A percentile compares a stretch with the other conserved stretches of the same genome.
Evolutionary conservation across 2,797 vertebrate genomes (phyloP).

Genomic region (Xiphorhynchus erythropygius): DNA sequence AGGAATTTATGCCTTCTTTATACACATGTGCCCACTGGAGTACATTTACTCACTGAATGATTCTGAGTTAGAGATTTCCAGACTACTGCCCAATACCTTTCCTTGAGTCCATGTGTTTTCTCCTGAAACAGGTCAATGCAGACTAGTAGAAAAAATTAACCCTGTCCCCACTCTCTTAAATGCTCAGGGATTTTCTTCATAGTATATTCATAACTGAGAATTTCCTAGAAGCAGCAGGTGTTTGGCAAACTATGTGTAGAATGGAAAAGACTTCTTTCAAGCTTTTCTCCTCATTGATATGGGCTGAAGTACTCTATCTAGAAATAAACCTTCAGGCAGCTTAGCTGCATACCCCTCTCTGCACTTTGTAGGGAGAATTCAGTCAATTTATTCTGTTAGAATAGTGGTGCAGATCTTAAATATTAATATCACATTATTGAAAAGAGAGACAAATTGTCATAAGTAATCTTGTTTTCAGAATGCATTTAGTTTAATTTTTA

Average conservation of each 20-base stretch:
- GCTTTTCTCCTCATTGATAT: background rate
- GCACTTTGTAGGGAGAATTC: background rate
- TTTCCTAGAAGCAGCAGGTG: background rate
- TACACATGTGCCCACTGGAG: background rate
- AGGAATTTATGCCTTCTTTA: background rate
- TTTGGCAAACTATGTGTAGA: background rate
- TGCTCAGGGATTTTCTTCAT: background rate
- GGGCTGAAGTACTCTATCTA: background rate
- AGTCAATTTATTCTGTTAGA: background rate
- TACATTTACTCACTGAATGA: background rate
- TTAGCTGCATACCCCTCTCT: background rate
- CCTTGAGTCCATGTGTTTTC: background rate
- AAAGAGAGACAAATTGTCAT: background rate
- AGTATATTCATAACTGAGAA: background rate
- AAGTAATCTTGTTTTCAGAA: constrained; percentile 1
- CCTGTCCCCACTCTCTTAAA: background rate
- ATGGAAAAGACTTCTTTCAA: background rate
- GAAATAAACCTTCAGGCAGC: background rate
- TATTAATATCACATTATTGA: background rate
- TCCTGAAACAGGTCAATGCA: background rate
- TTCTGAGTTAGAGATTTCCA: background rate
- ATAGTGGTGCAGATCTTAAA: background rate
- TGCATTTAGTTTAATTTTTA: background rate
- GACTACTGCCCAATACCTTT: background rate
- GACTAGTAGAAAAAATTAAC: background rate